Evolutionary conservation across 2,113 vertebrate species (phyloP).

Genomic region (Conger conger): DNA sequence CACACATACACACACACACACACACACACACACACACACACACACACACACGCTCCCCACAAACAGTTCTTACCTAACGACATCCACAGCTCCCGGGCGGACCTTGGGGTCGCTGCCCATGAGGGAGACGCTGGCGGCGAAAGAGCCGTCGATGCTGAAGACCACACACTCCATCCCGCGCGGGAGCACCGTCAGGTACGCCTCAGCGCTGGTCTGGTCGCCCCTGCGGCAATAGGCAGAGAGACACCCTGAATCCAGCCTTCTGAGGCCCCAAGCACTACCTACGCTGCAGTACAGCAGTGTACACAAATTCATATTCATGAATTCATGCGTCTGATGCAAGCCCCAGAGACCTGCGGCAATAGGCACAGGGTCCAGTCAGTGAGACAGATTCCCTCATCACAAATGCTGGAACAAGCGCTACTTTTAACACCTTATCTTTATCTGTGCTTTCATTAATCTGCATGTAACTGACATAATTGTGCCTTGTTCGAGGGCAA

Average conservation of each 20-base stretch:
- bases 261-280: neutral
- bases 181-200: conserved; percentile 88
- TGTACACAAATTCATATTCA: too few relatives aligned
- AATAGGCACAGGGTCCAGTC: neutral
- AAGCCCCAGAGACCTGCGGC: neutral
- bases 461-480: too few relatives aligned
- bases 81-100: conserved; percentile 91
- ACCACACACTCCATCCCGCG: conserved; percentile 92
- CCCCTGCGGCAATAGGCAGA: conserved; percentile 71
- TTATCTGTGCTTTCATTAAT: too few relatives aligned
- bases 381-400: too few relatives aligned
- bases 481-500: too few relatives aligned
- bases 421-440: too few relatives aligned
- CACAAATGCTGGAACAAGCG: too few relatives aligned
- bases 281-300: neutral
- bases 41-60: neutral
- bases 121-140: conserved; percentile 97
- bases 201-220: conserved; percentile 93
- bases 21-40: neutral
- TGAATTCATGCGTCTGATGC: neutral
- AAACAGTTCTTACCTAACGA: conserved; percentile 80
- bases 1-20: neutral
- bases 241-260: neutral
- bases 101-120: conserved; percentile 99
- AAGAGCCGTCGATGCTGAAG: conserved; percentile 97